These are phyloP conservation scores for Antechinus stuartii DNA, from an alignment of 2,113 vertebrate species.

Conservation along the genomic window DNA sequence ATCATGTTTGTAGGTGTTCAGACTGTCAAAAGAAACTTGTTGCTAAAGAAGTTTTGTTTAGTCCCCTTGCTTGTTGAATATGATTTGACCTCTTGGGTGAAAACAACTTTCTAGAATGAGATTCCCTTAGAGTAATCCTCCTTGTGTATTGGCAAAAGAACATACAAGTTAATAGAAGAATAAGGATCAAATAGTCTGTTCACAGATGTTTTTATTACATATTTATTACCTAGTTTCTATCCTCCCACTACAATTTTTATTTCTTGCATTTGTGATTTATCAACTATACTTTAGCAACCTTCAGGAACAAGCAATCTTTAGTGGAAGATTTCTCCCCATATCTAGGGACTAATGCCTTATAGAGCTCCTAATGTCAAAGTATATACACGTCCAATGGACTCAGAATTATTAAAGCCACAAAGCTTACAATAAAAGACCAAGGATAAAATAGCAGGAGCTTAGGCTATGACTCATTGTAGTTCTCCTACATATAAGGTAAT, in stretches of 20 bases:
- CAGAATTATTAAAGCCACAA: neutral
- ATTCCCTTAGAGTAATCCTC: neutral
- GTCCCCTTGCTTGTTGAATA: neutral
- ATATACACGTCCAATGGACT: neutral
- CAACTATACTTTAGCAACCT: neutral
- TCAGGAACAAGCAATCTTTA: neutral
- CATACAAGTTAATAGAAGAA: neutral
- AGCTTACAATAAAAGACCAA: neutral
- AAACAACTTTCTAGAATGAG: slow-evolving; percentile 23
- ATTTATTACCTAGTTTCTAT: neutral
- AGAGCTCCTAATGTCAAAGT: neutral
- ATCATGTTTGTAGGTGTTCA: neutral
- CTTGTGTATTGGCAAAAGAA: neutral
- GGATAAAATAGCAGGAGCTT: neutral
- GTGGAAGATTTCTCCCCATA: neutral
- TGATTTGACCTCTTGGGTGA: neutral
- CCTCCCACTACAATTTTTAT: neutral
- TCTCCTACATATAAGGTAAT: neutral
- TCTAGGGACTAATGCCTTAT: neutral
- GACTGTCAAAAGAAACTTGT: neutral
- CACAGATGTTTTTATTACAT: neutral
- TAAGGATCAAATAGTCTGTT: neutral
- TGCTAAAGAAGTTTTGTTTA: neutral
- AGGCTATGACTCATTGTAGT: neutral
- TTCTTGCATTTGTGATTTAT: slow-evolving; percentile 4